Base-by-base conservation (phyloP, 92 coral and sea anemone genomes). In the Scolanthus callimorphus region DNA sequence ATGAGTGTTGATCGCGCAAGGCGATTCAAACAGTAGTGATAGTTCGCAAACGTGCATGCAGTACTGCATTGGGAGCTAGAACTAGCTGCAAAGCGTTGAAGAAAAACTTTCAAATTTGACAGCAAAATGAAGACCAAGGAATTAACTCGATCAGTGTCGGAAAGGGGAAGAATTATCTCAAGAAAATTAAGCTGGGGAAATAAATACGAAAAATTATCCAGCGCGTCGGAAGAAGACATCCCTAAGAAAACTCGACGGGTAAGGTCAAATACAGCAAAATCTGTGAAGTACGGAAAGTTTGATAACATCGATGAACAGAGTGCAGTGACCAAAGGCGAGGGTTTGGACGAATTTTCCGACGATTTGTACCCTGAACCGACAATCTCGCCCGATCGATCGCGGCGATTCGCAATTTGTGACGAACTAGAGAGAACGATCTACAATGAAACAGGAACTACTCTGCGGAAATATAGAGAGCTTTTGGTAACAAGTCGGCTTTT, bases 321-420 rank as follows among this genome's bases (percentile, higher is more conserved):
- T 4, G 52, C 4, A 46, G n/a, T n/a, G n/a, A n/a, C n/a, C n/a
- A n/a, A n/a, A n/a, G n/a, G n/a, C n/a, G n/a, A n/a, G n/a, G n/a
- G n/a, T 34, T 55, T 45, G 20, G 51, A 49, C 4, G 29, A 57
- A 3, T n/a, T n/a, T n/a, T n/a, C n/a, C n/a, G n/a, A n/a, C n/a
- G 63, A 23, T 30, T 17, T 10, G 4, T 74, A 58, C 20, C 12
- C 11, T 4, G 72, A 53, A 15, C 62, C 46, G 24, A 62, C 51
- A 26, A 29, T 69, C 4, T 23, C 52, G 20, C 59, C 69, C 2
- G 48, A 3, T 21, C 80, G 73, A 31, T 19, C 55, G 26, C 61
- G 97, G 51, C 51, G 97, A 8, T 60, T 66, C 22, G 97, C 88
- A 1, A 90, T 90, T 47, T 90, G 97, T 39, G 97, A 86, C 34